Evolutionary conservation across 2,113 vertebrate species (phyloP).

Genomic region (Herpetotheres cachinnans): DNA sequence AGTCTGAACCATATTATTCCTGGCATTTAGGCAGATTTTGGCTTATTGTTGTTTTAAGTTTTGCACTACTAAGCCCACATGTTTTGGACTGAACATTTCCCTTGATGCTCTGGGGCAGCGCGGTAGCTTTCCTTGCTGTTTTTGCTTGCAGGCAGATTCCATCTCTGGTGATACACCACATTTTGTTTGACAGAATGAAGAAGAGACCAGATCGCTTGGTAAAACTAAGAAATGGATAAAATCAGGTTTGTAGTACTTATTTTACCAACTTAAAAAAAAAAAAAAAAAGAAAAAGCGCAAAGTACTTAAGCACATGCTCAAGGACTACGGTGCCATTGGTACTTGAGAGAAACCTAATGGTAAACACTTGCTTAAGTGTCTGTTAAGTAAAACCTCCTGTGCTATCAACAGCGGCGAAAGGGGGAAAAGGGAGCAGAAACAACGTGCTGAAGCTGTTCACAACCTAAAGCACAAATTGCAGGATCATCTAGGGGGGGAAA

Average conservation of each 20-base stretch:
- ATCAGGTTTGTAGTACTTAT: background rate
- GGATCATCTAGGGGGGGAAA: background rate
- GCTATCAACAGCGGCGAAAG: background rate
- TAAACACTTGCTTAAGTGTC: background rate
- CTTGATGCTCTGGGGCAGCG: background rate
- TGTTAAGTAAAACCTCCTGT: background rate
- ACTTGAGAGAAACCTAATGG: background rate
- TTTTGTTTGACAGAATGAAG: constrained; percentile 13
- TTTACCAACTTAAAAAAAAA: background rate
- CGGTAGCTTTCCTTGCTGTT: background rate
- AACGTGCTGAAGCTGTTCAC: background rate
- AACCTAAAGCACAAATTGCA: background rate
- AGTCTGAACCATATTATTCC: background rate
- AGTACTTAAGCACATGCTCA: background rate
- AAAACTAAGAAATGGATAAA: background rate
- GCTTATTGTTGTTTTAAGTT: background rate
- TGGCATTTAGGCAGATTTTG: background rate
- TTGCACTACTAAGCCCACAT: background rate
- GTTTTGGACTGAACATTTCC: background rate
- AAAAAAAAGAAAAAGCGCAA: no score
- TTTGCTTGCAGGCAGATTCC: background rate
- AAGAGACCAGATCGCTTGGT: background rate
- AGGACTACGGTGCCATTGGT: background rate
- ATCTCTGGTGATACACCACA: background rate
- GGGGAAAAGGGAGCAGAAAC: background rate